Base-by-base conservation (phyloP, 2,797 vertebrate species). In the Sebastes cheni region DNA sequence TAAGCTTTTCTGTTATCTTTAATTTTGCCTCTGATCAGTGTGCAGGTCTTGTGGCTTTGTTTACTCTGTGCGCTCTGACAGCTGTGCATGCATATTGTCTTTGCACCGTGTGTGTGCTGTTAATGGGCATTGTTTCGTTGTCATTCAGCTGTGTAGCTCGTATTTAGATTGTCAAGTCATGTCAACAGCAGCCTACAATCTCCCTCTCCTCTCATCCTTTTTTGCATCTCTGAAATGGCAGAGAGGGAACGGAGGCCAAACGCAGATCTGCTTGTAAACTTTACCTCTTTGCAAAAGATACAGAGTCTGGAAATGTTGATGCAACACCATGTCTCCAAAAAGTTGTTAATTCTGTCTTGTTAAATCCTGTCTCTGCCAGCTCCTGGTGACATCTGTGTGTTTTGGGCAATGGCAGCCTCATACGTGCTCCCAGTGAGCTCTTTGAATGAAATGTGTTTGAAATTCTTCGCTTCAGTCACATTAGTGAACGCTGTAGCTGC, bases 1-100 rank as follows among this genome's bases (percentile, higher is more conserved):
- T 84, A 77, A 76, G 82, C 64, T 36, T 77, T 68, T 27, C 32
- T 72, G 36, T 72, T 84, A 85, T 82, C 80, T 83, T 76, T 78
- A 54, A 77, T 83, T 58, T 85, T 72, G 72, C 62, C 67, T 80
- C n/a, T 85, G 58, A 88, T 92, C 82, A 83, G 69, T 14, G 68
- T 82, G 75, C 84, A 75, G 70, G 56, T 89, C 66, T 58, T 50
- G 66, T 56, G 62, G 32, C 60, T 39, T 72, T 85, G 80, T 69
- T 67, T 29, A 64, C 2, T 71, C 30, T 9, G 36, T 36, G 36
- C 22, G 27, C 6, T 71, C 73, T 56, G 73, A 75, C 84, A 75
- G 80, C 71, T 67, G 74, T 25, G 67, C 67, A 58, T 66, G 75
- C 62, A 66, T 74, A 62, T 76, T 81, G 73, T 68, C 66, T 84